These are phyloP conservation scores for Coenonympha arcania DNA, from an alignment of 2,888 invertebrate species.

Conservation along the genomic window DNA sequence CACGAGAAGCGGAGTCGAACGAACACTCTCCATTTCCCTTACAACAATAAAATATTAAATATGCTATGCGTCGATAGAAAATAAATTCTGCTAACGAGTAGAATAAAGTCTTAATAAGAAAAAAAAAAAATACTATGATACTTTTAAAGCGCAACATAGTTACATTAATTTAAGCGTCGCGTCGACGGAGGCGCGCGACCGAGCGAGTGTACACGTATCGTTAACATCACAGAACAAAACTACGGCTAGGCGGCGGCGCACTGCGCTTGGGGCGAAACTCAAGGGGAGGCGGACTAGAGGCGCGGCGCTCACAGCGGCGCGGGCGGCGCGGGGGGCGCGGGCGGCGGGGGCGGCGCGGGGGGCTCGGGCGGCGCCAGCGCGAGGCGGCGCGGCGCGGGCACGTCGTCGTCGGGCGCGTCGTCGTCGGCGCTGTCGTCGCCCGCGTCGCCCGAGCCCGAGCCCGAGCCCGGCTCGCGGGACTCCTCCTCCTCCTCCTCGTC, in stretches of 20 bases:
- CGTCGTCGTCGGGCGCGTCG: slow-evolving; percentile 43
- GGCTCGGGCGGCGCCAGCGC: slow-evolving; percentile 32
- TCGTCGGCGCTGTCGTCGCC: slow-evolving; percentile 35
- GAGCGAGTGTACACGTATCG: slow-evolving; percentile 36
- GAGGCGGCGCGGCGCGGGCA: slow-evolving; percentile 28
- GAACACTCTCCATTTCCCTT: slow-evolving; percentile 25
- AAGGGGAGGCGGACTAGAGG: slow-evolving; percentile 24
- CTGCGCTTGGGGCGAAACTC: slow-evolving; percentile 15
- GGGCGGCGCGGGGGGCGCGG: slow-evolving; percentile 31
- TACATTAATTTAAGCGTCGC: slow-evolving; percentile 42
- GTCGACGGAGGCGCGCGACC: slow-evolving; percentile 25
- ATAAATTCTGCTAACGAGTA: slow-evolving; percentile 44
- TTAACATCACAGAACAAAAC: slow-evolving; percentile 66
- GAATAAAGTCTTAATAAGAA: slow-evolving; percentile 40
- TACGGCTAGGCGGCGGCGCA: slow-evolving; percentile 46
- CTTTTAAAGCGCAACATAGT: slow-evolving; percentile 62
- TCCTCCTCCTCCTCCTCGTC: slow-evolving; percentile 69
- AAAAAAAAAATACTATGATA: slow-evolving; percentile 66
- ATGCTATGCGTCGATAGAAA: slow-evolving; percentile 42
- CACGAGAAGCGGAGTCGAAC: slow-evolving; percentile 12
- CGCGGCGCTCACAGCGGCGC: slow-evolving; percentile 31
- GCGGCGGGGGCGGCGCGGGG: slow-evolving; percentile 30
- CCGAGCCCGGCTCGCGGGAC: slow-evolving; percentile 45
- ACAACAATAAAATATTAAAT: slow-evolving; percentile 37
- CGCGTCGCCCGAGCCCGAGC: slow-evolving; percentile 45